Conservation (phyloP, 1,140 invertebrate genomes). For the Ceratina japonica region DNA sequence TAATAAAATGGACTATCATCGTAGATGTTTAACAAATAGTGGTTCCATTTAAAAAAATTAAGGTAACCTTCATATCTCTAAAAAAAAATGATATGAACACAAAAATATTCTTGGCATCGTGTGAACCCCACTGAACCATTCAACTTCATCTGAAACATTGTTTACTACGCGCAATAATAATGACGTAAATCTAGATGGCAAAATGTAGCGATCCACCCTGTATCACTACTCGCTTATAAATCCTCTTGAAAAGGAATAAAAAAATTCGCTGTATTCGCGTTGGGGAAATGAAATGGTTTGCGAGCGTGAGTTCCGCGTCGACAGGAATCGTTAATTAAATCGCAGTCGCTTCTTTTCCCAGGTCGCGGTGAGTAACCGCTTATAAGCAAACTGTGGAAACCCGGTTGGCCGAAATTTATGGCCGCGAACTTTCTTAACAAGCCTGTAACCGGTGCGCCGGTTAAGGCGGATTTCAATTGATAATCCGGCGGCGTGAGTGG, state of each 20-base stretch:
- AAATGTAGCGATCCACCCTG: too few species aligned
- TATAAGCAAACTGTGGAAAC: slow-evolving; percentile 36
- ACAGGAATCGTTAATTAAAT: slow-evolving; percentile 62
- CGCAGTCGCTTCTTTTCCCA: slow-evolving; percentile 31
- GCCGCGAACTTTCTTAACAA: slow-evolving; percentile 56
- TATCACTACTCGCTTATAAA: not conserved
- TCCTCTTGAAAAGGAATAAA: not conserved
- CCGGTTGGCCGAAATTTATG: slow-evolving; percentile 50
- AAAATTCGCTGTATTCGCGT: not conserved
- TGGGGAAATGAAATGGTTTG: slow-evolving; percentile 9
- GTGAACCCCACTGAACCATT: too few species aligned
- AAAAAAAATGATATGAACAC: too few species aligned
- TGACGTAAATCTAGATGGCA: too few species aligned
- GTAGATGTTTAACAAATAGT: too few species aligned
- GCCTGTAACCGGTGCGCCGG: slow-evolving; percentile 50
- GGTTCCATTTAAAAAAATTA: too few species aligned
- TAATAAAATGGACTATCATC: too few species aligned
- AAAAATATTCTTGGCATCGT: too few species aligned
- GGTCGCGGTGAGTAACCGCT: slow-evolving; percentile 19
- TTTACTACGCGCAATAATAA: too few species aligned
- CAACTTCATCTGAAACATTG: too few species aligned
- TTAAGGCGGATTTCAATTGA: slow-evolving; percentile 53
- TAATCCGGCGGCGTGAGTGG: slow-evolving; percentile 40
- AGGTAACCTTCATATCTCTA: too few species aligned
- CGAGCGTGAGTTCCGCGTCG: slow-evolving; percentile 5